A percentile compares a stretch with the other conserved stretches of the same genome.
Conservation (phyloP, 2,888 invertebrate genomes). For the Phortica magna region DNA sequence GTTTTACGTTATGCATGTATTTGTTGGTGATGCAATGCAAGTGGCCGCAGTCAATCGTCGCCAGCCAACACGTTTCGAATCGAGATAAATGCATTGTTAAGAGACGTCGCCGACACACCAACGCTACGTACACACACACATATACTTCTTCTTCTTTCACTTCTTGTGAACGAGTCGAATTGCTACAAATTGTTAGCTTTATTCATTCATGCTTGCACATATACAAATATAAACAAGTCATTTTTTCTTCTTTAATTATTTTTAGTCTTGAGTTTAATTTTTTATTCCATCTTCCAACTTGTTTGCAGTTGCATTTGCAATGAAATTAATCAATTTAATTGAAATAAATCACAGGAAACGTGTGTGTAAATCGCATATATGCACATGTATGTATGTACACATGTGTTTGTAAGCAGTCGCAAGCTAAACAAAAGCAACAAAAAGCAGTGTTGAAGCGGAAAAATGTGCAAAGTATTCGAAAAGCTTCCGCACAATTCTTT, state of each 20-base stretch:
- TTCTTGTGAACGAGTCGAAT: no score
- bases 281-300: background rate
- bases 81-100: background rate
- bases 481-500: constrained; percentile 7
- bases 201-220: background rate
- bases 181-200: background rate
- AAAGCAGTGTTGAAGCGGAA: background rate
- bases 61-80: background rate
- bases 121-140: background rate
- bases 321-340: constrained; percentile 59
- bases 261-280: constrained; percentile 8
- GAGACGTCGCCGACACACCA: background rate
- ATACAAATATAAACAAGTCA: no score
- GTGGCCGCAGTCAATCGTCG: background rate
- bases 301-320: constrained; percentile 40
- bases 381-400: background rate
- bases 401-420: background rate
- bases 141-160: background rate
- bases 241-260: background rate
- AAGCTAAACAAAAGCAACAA: background rate
- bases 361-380: constrained; percentile 34
- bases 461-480: constrained; percentile 4
- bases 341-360: constrained; percentile 68
- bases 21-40: background rate
- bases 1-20: background rate